Conservation (phyloP, 2,797 vertebrate species). For the Strix occidentalis region DNA sequence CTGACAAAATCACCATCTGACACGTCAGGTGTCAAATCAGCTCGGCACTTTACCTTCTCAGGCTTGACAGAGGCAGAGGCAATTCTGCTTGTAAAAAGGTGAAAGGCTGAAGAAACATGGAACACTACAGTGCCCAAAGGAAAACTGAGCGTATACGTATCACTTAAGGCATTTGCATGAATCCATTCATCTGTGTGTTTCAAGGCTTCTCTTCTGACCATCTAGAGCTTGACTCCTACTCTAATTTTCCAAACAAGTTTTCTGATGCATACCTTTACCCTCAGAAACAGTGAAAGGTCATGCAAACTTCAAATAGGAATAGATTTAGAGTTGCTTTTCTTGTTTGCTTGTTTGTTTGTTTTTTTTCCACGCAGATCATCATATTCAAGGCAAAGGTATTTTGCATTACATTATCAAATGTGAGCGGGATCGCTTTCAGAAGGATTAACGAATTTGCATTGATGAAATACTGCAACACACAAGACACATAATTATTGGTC, state of each 20-base stretch:
- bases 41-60: not conserved
- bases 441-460: conserved; percentile 24
- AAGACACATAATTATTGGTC: not conserved
- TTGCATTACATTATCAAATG: not conserved
- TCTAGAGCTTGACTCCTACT: not conserved
- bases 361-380: not conserved
- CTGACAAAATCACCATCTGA: not conserved
- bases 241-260: not conserved
- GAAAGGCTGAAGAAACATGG: not conserved
- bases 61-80: not conserved
- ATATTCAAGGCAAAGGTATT: not conserved
- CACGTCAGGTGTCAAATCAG: not conserved
- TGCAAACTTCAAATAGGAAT: not conserved
- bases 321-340: not conserved
- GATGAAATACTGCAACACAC: not conserved
- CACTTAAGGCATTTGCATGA: not conserved
- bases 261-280: not conserved
- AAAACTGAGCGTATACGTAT: not conserved
- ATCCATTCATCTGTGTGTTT: not conserved
- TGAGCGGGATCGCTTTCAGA: not conserved
- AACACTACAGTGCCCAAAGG: not conserved
- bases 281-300: not conserved
- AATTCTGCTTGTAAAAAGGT: not conserved
- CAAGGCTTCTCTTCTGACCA: not conserved
- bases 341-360: not conserved